These are phyloP conservation scores for Chymomyza procnemis DNA, from an alignment of 2,888 invertebrate genomes.

Conservation along the genomic window DNA sequence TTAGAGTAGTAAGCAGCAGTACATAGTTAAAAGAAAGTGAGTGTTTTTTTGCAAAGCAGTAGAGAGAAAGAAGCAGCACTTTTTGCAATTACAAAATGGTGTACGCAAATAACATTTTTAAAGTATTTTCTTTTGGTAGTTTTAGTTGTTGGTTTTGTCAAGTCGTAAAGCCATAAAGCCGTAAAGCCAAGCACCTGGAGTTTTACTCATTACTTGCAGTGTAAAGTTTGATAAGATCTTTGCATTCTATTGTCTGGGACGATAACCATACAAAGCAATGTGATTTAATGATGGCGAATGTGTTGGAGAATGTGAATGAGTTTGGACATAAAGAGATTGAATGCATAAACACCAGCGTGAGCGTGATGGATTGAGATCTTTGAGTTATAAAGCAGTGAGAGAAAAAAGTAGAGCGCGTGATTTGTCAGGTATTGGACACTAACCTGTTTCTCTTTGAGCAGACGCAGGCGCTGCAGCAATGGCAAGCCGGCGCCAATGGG, in stretches of 20 bases:
- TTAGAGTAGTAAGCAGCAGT: neutral
- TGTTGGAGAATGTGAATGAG: neutral
- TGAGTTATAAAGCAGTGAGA: neutral
- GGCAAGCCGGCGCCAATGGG: constrained; percentile 92
- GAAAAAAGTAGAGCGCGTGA: neutral
- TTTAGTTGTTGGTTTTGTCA: neutral
- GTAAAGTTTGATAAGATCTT: neutral
- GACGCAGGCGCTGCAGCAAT: constrained; percentile 86
- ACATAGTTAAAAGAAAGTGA: neutral
- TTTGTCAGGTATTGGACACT: constrained; percentile 43
- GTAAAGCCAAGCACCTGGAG: neutral
- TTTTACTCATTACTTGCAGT: neutral
- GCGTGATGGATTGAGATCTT: neutral
- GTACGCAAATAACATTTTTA: constrained; percentile 4
- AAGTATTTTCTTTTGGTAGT: neutral
- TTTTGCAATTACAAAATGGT: constrained; percentile 11
- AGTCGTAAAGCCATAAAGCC: too few relatives aligned
- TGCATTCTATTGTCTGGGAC: neutral
- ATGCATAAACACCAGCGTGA: neutral
- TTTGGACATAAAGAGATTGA: neutral
- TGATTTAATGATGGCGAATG: neutral
- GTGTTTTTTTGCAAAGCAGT: neutral
- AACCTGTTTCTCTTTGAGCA: constrained; percentile 91
- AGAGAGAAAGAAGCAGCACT: neutral
- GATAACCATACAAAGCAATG: neutral